Base-by-base conservation (phyloP, 2,888 invertebrate genomes). In the Thymelicus acteon region DNA sequence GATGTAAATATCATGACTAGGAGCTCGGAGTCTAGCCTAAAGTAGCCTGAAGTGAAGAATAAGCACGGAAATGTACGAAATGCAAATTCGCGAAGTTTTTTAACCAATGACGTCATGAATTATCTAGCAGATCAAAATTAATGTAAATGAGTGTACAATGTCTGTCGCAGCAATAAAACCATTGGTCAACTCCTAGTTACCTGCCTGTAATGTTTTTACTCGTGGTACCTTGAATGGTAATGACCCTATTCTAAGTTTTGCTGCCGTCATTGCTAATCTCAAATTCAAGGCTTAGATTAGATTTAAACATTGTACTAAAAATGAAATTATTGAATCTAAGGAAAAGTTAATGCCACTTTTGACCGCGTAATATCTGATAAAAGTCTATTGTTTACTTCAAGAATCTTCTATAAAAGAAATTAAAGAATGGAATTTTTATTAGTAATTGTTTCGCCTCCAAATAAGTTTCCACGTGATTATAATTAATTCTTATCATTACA, bases 381-480 rank as follows among this genome's bases (percentile, higher is more conserved):
- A 15, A 15, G 39, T 48, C 67, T 67, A 71, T 58, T 70, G 54
- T 60, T 24, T 12, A 58, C 47, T 15, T 52, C 54, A 37, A 60
- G 58, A 70, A 72, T 40, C 31, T 63, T 37, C 66, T 68, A 71
- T 71, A 49, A 71, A 57, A 65, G 48, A 64, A 70, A 64, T 60
- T 60, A n/a, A 63, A 58, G 39, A 58, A 64, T 66, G 72, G 73
- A 71, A 72, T 72, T 72, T 77, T 76, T 76, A 79, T 76, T 73
- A 74, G 68, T 75, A 73, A 79, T 80, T 79, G 78, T 80, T 77
- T 71, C 52, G 67, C 65, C 48, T 52, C 68, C 68, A 70, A 60
- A 69, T 70, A 67, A 73, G 67, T 75, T 77, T 78, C 74, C 79
- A 77, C 75, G 76, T 78, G 67, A 74, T 75, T 74, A 72, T 76